Evolutionary conservation across 2,888 invertebrate species (phyloP).

Genomic region (Tetragonula carbonaria): DNA sequence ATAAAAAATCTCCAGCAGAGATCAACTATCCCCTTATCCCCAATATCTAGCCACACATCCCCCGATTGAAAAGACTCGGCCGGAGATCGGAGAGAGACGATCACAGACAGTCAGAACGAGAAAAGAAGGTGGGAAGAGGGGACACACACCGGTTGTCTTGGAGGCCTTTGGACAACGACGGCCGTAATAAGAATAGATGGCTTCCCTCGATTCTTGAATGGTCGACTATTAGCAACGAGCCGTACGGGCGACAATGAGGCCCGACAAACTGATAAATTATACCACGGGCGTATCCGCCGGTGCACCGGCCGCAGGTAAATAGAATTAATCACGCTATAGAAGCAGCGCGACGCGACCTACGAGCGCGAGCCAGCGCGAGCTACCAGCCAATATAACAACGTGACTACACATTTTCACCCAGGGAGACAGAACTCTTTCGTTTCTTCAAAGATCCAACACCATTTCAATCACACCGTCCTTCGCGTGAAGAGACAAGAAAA

Average conservation of each 20-base stretch:
- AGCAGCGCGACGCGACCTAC: slow-evolving; percentile 44
- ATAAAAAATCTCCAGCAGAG: too few species aligned
- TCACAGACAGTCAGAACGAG: background rate
- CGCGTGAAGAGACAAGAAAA: background rate
- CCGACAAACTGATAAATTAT: slow-evolving; percentile 76
- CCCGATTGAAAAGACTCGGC: too few species aligned
- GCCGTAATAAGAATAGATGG: slow-evolving; percentile 75
- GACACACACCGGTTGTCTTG: slow-evolving; percentile 64
- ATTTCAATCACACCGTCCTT: background rate
- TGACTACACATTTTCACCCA: slow-evolving; percentile 76
- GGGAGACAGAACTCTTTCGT: slow-evolving; percentile 27
- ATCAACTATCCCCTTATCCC: background rate
- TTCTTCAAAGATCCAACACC: background rate
- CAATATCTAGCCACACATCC: background rate
- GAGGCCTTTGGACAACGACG: slow-evolving; percentile 67
- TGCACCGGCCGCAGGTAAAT: slow-evolving; percentile 76
- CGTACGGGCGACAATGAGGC: slow-evolving; percentile 72
- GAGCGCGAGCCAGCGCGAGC: slow-evolving; percentile 59
- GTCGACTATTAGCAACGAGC: slow-evolving; percentile 74
- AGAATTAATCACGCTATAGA: slow-evolving; percentile 78
- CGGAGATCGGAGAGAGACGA: slow-evolving; percentile 14
- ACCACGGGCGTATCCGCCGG: slow-evolving; percentile 69
- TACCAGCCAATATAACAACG: slow-evolving; percentile 77
- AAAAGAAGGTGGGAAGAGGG: slow-evolving; percentile 18
- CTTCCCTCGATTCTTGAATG: slow-evolving; percentile 72